Evolutionary conservation across 2,113 vertebrate genomes (phyloP).

Genomic region (Ptilonorhynchus violaceus): DNA sequence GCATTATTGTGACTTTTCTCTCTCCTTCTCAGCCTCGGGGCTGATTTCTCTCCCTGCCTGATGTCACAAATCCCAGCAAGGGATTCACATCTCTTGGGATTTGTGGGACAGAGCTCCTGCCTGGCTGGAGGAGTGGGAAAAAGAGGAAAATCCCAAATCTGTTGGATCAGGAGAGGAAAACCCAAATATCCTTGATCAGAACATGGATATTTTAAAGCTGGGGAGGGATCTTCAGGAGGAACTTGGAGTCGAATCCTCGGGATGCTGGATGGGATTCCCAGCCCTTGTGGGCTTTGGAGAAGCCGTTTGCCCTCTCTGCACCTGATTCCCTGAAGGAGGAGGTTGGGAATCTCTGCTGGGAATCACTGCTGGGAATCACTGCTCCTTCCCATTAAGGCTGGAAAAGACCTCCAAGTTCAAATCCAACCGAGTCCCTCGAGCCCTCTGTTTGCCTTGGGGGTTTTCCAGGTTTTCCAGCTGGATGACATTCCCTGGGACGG

Average conservation of each 20-base stretch:
- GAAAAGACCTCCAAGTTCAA: neutral
- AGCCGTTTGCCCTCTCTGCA: neutral
- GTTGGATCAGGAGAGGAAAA: neutral
- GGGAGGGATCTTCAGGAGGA: neutral
- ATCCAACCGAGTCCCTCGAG: rapidly evolving
- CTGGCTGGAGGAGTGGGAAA: neutral
- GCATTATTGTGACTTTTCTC: neutral
- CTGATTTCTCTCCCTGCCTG: neutral
- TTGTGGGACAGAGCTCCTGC: neutral
- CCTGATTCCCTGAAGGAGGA: neutral
- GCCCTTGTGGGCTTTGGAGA: neutral
- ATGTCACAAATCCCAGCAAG: neutral
- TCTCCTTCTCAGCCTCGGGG: neutral
- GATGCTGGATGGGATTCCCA: neutral
- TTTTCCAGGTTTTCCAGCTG: neutral
- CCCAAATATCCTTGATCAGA: neutral
- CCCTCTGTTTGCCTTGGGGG: neutral
- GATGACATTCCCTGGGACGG: neutral
- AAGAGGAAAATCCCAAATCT: neutral
- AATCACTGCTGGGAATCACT: neutral
- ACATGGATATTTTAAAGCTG: neutral
- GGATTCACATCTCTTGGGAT: neutral
- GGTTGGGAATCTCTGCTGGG: neutral
- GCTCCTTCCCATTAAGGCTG: neutral
- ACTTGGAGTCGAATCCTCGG: rapidly evolving